A percentile compares a stretch with the other conserved stretches of the same genome.
These are phyloP conservation scores for Trachemys scripta DNA, from an alignment of 2,113 vertebrate species.

Conservation along the genomic window DNA sequence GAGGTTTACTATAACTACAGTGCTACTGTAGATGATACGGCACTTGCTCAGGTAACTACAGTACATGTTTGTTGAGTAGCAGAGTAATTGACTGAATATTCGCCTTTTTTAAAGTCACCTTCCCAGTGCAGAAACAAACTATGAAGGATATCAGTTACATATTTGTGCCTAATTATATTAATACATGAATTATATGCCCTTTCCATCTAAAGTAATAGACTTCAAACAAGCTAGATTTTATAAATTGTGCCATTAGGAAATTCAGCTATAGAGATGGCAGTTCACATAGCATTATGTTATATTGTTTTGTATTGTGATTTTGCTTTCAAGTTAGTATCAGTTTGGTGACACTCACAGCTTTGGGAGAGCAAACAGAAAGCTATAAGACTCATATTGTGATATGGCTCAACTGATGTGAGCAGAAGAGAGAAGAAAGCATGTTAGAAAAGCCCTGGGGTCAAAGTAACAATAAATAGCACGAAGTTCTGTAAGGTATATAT, in stretches of 20 bases:
- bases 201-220: conserved; percentile 29
- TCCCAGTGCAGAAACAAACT: conserved; percentile 38
- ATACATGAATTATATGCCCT: conserved; percentile 59
- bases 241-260: conserved; percentile 56
- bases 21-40: neutral
- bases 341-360: conserved; percentile 43
- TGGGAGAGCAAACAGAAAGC: conserved; percentile 41
- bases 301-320: conserved; percentile 32
- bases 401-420: conserved; percentile 38
- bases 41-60: conserved; percentile 42
- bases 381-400: neutral
- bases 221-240: conserved; percentile 65
- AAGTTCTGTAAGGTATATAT: neutral
- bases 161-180: conserved; percentile 64
- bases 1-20: neutral
- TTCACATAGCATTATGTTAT: conserved; percentile 41
- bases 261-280: conserved; percentile 49
- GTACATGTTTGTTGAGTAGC: neutral
- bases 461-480: neutral
- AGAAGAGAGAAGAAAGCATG: conserved; percentile 2
- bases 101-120: neutral
- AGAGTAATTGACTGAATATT: neutral
- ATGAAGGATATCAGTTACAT: conserved; percentile 25
- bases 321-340: conserved; percentile 56
- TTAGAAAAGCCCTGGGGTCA: neutral